Evolutionary conservation across 2,888 invertebrate genomes (phyloP).

Genomic region (Tuta absoluta): DNA sequence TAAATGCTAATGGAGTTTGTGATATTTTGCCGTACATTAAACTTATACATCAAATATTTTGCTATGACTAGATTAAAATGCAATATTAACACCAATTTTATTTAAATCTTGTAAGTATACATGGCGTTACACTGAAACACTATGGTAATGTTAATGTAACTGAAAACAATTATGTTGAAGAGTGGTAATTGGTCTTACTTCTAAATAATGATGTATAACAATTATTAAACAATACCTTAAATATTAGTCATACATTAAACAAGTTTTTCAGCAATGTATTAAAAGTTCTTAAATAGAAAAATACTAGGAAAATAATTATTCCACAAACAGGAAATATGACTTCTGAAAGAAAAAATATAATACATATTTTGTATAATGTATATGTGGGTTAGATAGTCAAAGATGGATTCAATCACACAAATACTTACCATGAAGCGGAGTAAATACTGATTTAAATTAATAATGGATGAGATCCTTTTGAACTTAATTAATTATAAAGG

Average conservation of each 20-base stretch:
- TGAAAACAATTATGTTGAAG: no score
- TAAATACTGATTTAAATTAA: slow-evolving; percentile 20
- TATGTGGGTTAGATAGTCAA: no score
- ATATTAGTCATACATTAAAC: no score
- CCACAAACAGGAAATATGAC: background rate
- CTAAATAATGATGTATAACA: no score
- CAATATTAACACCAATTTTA: slow-evolving; percentile 40
- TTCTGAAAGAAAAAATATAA: no score
- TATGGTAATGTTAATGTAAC: background rate
- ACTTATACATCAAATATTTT: slow-evolving; percentile 22
- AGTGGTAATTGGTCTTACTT: no score
- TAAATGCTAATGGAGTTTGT: background rate
- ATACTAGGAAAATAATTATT: slow-evolving; percentile 31
- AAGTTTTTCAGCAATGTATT: background rate
- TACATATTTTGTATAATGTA: no score
- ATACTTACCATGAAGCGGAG: background rate
- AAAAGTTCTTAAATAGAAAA: background rate
- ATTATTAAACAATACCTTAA: no score
- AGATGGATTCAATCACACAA: background rate
- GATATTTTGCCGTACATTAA: background rate
- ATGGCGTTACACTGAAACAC: background rate
- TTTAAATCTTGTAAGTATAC: slow-evolving; percentile 29
- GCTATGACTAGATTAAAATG: slow-evolving; percentile 46
- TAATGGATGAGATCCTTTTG: slow-evolving; percentile 20
- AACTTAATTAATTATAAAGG: slow-evolving; percentile 15